phyloP scores from a whole-genome alignment of 2,888 invertebrate genomes.

The Lochmaea crataegi region DNA sequence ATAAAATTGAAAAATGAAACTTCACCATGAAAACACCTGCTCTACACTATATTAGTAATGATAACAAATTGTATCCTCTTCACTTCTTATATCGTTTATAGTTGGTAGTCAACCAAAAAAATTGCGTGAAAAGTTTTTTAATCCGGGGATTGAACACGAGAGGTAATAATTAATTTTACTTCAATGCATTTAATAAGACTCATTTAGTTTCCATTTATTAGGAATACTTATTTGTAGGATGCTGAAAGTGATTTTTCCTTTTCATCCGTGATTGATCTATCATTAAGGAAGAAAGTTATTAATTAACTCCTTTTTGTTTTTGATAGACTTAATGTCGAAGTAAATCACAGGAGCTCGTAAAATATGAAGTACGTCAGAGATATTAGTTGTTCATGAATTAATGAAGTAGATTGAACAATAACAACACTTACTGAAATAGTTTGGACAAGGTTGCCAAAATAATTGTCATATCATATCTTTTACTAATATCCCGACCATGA shows the following conservation, averaged over 20 bases:
- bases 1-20: conserved; percentile 10
- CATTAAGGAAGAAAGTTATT: background rate
- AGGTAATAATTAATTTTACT: conserved; percentile 28
- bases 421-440: no score
- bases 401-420: no score
- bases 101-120: conserved; percentile 62
- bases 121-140: conserved; percentile 49
- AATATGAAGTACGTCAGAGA: no score
- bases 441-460: no score
- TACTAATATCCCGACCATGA: no score
- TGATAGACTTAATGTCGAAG: background rate
- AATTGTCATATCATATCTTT: no score
- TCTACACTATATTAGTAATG: conserved; percentile 56
- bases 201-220: conserved; percentile 18
- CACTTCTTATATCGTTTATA: conserved; percentile 59
- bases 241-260: conserved; percentile 10
- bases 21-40: conserved; percentile 46
- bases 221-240: conserved; percentile 18
- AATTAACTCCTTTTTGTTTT: background rate
- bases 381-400: no score
- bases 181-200: conserved; percentile 7
- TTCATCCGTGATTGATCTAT: background rate
- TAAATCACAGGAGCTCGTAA: no score
- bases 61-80: conserved; percentile 37
- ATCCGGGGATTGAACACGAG: conserved; percentile 27